These are phyloP conservation scores for Garrulus glandarius DNA, from an alignment of 2,797 vertebrate genomes.

Conservation along the genomic window DNA sequence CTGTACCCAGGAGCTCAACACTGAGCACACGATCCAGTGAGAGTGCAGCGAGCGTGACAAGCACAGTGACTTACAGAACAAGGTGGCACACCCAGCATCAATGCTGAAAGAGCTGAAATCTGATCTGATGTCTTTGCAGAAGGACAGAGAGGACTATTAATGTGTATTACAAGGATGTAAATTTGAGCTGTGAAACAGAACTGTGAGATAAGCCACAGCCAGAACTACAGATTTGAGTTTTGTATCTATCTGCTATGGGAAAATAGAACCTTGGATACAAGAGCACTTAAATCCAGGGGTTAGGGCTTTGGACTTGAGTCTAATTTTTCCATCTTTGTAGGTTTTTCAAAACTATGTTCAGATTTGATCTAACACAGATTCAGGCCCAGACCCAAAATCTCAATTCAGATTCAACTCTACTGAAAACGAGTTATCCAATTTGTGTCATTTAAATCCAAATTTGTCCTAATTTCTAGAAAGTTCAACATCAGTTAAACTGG, in stretches of 20 bases:
- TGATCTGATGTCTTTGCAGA: not conserved
- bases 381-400: not conserved
- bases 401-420: not conserved
- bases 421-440: not conserved
- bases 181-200: not conserved
- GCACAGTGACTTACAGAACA: slow-evolving; percentile 32
- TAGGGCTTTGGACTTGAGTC: not conserved
- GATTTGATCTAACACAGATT: not conserved
- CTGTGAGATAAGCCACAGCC: not conserved
- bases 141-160: not conserved
- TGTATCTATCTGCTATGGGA: not conserved
- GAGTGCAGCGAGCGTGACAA: not conserved
- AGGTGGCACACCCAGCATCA: not conserved
- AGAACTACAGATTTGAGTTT: not conserved
- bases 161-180: not conserved
- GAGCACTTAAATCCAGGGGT: not conserved
- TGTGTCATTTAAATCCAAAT: not conserved
- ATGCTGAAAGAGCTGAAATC: slow-evolving; percentile 26
- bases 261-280: not conserved
- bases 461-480: not conserved
- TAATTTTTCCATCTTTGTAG: not conserved
- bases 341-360: not conserved
- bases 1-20: not conserved
- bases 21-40: not conserved
- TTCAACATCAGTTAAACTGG: not conserved